Evolutionary conservation across 2,888 invertebrate species (phyloP).

Genomic region (Trichopoda pennipes): DNA sequence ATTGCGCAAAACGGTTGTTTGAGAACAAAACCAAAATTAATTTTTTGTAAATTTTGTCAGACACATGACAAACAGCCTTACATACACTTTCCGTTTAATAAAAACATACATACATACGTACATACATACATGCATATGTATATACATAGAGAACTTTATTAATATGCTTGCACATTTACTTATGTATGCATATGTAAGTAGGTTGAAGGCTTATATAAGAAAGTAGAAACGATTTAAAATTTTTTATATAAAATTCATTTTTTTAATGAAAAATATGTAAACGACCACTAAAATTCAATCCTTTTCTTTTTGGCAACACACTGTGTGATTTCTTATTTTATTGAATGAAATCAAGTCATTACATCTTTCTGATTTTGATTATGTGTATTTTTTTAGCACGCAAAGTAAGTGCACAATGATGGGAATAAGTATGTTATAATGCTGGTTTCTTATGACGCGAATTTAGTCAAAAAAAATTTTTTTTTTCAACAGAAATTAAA

Average conservation of each 20-base stretch:
- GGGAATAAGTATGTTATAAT: too few species aligned
- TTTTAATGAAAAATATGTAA: slow-evolving; percentile 10
- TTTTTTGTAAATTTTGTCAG: slow-evolving; percentile 28
- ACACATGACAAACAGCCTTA: slow-evolving; percentile 37
- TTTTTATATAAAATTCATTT: background rate
- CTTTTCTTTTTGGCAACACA: too few species aligned
- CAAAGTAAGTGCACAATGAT: background rate
- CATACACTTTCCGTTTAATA: background rate
- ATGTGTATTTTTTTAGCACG: slow-evolving; percentile 8
- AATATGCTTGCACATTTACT: background rate
- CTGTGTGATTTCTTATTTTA: slow-evolving; percentile 59
- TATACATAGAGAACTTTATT: slow-evolving; percentile 19
- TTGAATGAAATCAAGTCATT: slow-evolving; percentile 62
- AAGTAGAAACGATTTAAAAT: too few species aligned
- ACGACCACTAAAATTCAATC: too few species aligned
- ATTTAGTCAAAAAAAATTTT: too few species aligned
- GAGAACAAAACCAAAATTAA: slow-evolving; percentile 56
- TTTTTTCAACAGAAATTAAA: too few species aligned
- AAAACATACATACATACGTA: slow-evolving; percentile 31
- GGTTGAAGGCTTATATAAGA: too few species aligned
- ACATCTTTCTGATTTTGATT: background rate
- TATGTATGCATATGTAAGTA: background rate
- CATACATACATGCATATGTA: too few species aligned
- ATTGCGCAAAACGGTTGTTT: slow-evolving; percentile 63
- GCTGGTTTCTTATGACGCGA: too few species aligned